Base-by-base conservation (phyloP, 2,888 invertebrate genomes). In the Synergus gifuensis region DNA sequence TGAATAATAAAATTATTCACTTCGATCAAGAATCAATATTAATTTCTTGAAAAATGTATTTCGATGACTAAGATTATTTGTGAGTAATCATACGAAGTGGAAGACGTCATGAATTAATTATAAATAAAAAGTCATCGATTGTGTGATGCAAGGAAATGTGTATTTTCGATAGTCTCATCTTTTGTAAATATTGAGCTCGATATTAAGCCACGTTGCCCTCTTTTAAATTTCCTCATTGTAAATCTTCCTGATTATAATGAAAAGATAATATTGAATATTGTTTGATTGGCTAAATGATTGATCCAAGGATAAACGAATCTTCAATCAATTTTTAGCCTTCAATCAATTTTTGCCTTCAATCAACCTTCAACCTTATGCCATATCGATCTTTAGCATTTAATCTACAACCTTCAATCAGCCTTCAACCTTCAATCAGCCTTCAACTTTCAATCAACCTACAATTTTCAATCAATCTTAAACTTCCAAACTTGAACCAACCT, bases 1-100 rank as follows among this genome's bases (percentile, higher is more conserved):
- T 36, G n/a, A 28, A 49, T 54, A 54, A 73, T 9, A 28, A 46
- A 49, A 28, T 69, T 28, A 73, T 28, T 73, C 49, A 73, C 28
- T 73, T 11, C 9, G 16, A 36, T 28, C 16, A n/a, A 69, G 16
- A 49, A 8, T 46, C 9, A 67, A 67, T 54, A 69, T 36, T 49
- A 49, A 49, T 46, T 69, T 9, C 28, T 5, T 49, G 3, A 49
- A 46, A 5, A 1, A 16, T n/a, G 44, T 22, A 67, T 69, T 49
- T 69, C 11, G 9, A 69, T 28, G 69, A 49, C 46, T 28, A 18
- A 49, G 69, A 14, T 28, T 8, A 8, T n/a, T 12, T 16, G 49
- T 28, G 28, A 49, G 12, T 22, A 69, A 28, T 69, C 28, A 8
- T 22, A 28, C 36, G 11, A 49, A 28, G 16, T 28, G 2, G 16